Evolutionary conservation across 2,797 vertebrate genomes (phyloP).

Genomic region (Cyprinodon diabolis): DNA sequence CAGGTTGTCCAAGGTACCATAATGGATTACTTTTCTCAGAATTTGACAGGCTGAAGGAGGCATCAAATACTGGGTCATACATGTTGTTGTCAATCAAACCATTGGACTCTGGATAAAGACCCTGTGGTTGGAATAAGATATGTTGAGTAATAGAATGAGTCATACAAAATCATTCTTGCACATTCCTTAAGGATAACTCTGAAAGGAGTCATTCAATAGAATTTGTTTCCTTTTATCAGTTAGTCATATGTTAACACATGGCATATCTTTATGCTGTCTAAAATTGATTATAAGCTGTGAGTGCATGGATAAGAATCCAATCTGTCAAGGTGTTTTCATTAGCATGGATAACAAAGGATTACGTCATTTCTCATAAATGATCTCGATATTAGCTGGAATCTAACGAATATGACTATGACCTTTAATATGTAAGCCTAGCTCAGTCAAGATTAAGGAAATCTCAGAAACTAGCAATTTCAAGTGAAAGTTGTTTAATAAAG

Average conservation of each 20-base stretch:
- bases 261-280: not conserved
- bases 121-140: conserved; percentile 55
- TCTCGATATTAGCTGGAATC: not conserved
- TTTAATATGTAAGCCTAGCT: not conserved
- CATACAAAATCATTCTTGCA: not conserved
- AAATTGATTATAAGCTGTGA: not conserved
- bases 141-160: not conserved
- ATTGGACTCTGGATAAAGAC: conserved; percentile 83
- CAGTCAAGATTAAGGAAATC: not conserved
- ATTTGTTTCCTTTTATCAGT: not conserved
- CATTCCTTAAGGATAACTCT: not conserved
- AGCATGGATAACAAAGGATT: not conserved
- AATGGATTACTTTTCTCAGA: conserved; percentile 77
- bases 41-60: conserved; percentile 77
- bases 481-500: too few relatives aligned
- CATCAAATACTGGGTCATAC: conserved; percentile 80
- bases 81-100: conserved; percentile 83
- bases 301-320: not conserved
- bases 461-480: too few relatives aligned
- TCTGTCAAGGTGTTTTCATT: not conserved
- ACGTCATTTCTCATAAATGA: not conserved
- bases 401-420: not conserved
- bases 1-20: conserved; percentile 83
- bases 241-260: not conserved
- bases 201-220: not conserved